These are phyloP conservation scores for Scaptomyza polygonia DNA, from an alignment of 2,888 invertebrate species.

Conservation along the genomic window DNA sequence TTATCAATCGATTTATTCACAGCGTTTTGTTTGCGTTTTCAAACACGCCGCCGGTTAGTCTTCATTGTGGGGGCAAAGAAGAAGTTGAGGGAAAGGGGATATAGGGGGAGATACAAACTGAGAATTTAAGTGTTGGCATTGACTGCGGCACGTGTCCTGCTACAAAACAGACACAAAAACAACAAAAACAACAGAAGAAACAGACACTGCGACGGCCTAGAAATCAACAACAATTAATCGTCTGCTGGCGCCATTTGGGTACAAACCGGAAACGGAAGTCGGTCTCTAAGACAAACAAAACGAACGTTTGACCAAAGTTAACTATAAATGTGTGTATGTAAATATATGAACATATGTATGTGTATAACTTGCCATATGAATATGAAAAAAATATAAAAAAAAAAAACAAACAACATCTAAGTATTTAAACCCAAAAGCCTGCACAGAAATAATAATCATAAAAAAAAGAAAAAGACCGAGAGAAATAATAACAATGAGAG, in stretches of 20 bases:
- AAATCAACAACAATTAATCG: slow-evolving; percentile 75
- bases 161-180: slow-evolving; percentile 17
- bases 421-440: slow-evolving; percentile 26
- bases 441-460: slow-evolving; percentile 22
- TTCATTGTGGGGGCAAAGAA: not conserved
- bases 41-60: slow-evolving; percentile 3
- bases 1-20: slow-evolving; percentile 39
- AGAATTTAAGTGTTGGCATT: slow-evolving; percentile 21
- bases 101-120: not conserved
- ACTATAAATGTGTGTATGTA: slow-evolving; percentile 1
- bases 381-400: slow-evolving; percentile 39
- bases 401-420: slow-evolving; percentile 8
- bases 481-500: not conserved
- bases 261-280: slow-evolving; percentile 74
- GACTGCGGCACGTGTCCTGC: slow-evolving; percentile 51
- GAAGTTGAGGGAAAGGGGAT: not conserved
- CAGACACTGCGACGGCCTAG: slow-evolving; percentile 20
- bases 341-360: not conserved
- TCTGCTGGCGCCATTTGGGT: slow-evolving; percentile 74
- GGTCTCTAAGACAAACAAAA: slow-evolving; percentile 67
- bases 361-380: slow-evolving; percentile 47
- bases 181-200: slow-evolving; percentile 12
- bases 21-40: slow-evolving; percentile 31
- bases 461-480: not conserved
- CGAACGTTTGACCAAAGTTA: slow-evolving; percentile 17